Percentiles rank a stretch among this genome's conserved stretches.
Evolutionary conservation across 2,113 vertebrate genomes (phyloP).

Genomic region (Phaethornis superciliosus): DNA sequence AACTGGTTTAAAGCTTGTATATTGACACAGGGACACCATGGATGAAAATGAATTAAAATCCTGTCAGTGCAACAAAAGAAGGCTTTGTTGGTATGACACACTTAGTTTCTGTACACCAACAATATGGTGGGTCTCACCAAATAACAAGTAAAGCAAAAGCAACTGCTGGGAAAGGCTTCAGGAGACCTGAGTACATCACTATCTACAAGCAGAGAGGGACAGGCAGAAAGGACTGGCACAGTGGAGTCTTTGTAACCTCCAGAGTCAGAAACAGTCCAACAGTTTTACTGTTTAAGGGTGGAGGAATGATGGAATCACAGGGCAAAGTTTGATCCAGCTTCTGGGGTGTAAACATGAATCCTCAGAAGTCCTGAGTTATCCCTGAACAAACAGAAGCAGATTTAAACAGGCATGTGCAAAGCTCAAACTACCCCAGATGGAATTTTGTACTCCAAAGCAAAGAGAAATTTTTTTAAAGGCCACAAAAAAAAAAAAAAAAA

Average conservation of each 20-base stretch:
- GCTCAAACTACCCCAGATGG: background rate
- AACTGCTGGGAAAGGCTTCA: background rate
- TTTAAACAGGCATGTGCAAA: background rate
- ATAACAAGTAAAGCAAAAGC: background rate
- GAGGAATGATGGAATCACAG: background rate
- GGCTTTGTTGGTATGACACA: background rate
- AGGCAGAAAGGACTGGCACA: background rate
- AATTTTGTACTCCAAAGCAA: background rate
- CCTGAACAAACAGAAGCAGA: background rate
- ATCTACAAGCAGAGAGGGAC: background rate
- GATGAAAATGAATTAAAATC: background rate
- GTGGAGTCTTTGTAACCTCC: background rate
- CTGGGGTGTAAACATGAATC: background rate
- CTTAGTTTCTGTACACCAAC: background rate
- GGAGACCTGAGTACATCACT: background rate
- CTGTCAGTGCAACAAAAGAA: background rate
- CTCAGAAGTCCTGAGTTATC: background rate
- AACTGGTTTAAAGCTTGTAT: background rate
- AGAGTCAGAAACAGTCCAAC: background rate
- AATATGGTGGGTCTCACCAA: background rate
- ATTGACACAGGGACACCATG: background rate
- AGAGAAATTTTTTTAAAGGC: background rate
- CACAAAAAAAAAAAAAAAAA: background rate
- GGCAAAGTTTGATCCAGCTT: background rate
- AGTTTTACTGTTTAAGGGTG: rapidly evolving